phyloP scores from a whole-genome alignment of 2,888 invertebrate species.

The Chrysolina oricalcia region DNA sequence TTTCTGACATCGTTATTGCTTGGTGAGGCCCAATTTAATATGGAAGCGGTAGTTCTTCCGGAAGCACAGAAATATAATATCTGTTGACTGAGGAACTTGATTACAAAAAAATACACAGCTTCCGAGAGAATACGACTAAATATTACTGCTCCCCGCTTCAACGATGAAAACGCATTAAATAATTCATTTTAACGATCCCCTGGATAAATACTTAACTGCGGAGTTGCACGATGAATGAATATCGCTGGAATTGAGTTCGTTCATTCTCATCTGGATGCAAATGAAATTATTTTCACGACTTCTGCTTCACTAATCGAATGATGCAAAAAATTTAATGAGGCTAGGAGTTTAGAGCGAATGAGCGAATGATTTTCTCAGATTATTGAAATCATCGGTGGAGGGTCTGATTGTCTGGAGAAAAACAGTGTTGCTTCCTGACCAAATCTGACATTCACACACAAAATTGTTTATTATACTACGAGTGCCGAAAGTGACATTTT shows the following conservation, averaged over 20 bases:
- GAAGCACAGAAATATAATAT: background rate
- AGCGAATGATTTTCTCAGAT: background rate
- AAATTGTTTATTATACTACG: too few species aligned
- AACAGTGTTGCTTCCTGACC: too few species aligned
- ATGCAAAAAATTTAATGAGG: constrained; percentile 20
- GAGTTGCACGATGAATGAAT: constrained; percentile 33
- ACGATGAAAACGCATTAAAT: constrained; percentile 38
- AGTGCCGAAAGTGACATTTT: too few species aligned
- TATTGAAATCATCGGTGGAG: background rate
- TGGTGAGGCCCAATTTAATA: too few species aligned
- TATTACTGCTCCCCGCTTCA: constrained; percentile 10
- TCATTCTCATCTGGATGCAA: constrained; percentile 25
- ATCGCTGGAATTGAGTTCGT: constrained; percentile 32
- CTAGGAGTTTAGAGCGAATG: background rate
- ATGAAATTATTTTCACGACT: constrained; percentile 29
- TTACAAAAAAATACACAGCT: constrained; percentile 13
- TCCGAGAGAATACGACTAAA: background rate
- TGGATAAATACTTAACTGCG: constrained; percentile 35
- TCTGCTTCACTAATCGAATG: constrained; percentile 15
- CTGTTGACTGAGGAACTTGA: constrained; percentile 1
- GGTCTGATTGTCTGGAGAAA: background rate
- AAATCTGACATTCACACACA: too few species aligned
- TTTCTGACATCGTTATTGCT: too few species aligned
- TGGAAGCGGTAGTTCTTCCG: background rate
- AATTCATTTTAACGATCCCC: constrained; percentile 38